Percentiles rank a stretch among this genome's conserved stretches.
phyloP scores from a whole-genome alignment of 1,140 invertebrate species.

The Harpegnathos saltator region DNA sequence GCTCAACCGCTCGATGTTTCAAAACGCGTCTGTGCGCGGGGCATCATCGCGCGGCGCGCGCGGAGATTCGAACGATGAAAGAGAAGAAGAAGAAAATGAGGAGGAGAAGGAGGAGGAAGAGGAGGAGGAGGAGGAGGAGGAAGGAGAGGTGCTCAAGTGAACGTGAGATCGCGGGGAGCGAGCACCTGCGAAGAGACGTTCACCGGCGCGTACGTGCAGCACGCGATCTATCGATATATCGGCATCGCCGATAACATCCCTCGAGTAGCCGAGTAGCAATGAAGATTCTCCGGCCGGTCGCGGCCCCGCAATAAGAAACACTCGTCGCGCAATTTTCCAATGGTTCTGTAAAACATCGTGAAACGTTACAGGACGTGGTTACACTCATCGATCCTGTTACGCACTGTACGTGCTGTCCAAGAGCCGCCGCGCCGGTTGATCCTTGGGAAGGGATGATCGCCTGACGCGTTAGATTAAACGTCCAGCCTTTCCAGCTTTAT shows the following conservation, averaged over 20 bases:
- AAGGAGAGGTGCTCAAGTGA: conserved; percentile 33
- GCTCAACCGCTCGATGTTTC: conserved; percentile 42
- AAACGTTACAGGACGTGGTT: background rate
- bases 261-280: background rate
- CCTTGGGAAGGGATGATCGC: too few relatives aligned
- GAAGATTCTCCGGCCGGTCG: background rate
- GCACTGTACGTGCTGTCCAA: background rate
- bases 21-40: conserved; percentile 1
- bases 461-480: too few relatives aligned
- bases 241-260: conserved; percentile 39
- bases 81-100: conserved; percentile 3
- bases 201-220: conserved; percentile 47
- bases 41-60: background rate
- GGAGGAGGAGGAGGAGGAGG: background rate
- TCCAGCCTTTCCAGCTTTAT: too few relatives aligned
- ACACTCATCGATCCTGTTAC: conserved; percentile 16
- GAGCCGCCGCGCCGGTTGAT: background rate
- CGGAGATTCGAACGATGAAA: background rate
- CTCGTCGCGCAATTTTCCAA: conserved; percentile 33
- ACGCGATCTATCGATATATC: conserved; percentile 55
- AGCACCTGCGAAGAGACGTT: conserved; percentile 56
- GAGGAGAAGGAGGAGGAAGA: background rate
- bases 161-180: conserved; percentile 34
- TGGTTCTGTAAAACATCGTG: background rate
- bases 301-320: background rate